A percentile compares a stretch with the other conserved stretches of the same genome.
phyloP scores from a whole-genome alignment of 2,113 vertebrate species.

The Proteles cristata region DNA sequence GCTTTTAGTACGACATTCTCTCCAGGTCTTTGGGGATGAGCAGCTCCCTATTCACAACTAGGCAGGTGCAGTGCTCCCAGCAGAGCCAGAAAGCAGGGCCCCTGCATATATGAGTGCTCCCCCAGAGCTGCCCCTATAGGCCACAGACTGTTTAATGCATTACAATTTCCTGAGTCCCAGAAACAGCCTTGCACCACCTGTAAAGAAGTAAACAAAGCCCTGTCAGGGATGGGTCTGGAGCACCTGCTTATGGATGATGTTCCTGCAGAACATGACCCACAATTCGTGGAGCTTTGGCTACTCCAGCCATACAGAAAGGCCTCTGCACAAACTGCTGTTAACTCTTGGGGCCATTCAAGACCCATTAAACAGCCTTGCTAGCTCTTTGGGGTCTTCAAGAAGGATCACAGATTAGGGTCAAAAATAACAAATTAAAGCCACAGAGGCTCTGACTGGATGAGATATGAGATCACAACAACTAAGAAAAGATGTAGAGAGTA shows the following conservation, averaged over 20 bases:
- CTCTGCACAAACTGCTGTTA: background rate
- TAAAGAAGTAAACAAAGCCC: background rate
- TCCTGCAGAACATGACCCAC: background rate
- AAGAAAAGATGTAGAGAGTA: background rate
- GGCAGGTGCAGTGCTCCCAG: background rate
- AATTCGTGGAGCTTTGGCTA: background rate
- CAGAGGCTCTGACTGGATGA: background rate
- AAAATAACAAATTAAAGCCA: background rate
- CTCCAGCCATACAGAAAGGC: background rate
- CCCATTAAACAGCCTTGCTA: background rate
- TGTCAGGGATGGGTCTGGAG: background rate
- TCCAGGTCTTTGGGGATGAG: constrained; percentile 53
- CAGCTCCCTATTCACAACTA: constrained; percentile 65
- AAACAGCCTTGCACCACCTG: background rate
- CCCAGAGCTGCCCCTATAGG: background rate
- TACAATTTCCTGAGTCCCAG: background rate
- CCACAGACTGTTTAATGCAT: background rate
- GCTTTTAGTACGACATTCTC: constrained; percentile 62
- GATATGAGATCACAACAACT: background rate
- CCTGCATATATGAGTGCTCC: background rate
- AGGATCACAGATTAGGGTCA: background rate
- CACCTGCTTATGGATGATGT: background rate
- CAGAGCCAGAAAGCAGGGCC: constrained; percentile 26
- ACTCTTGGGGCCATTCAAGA: background rate
- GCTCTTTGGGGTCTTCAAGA: background rate